These are phyloP conservation scores for Sinonovacula constricta DNA, from an alignment of 1,140 invertebrate genomes.

Conservation along the genomic window DNA sequence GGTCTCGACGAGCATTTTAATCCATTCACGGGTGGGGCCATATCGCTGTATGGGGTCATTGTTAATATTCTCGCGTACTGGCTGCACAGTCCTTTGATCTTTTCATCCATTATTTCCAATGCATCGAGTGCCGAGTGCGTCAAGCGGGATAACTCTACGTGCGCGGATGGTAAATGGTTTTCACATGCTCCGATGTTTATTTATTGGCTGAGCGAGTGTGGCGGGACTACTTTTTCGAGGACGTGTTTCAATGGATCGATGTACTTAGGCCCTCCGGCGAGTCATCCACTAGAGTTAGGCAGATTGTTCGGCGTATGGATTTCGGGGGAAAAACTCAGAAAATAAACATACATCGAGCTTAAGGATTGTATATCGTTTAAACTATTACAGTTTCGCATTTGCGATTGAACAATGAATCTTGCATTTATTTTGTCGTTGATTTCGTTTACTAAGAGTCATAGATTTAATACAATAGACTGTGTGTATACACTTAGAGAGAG, in stretches of 20 bases:
- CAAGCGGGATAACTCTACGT: neutral
- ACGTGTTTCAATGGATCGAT: neutral
- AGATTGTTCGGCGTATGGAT: too few species aligned
- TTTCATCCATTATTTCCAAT: neutral
- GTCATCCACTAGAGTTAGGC: neutral
- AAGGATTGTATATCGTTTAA: neutral
- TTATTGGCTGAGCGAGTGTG: neutral
- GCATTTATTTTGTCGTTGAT: neutral
- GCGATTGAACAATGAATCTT: neutral
- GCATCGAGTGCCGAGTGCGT: slow-evolving; percentile 12
- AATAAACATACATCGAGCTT: neutral
- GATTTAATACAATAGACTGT: neutral
- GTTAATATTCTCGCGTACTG: too few species aligned
- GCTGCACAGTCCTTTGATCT: neutral
- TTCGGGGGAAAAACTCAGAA: too few species aligned
- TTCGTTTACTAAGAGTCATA: neutral
- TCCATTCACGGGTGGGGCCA: too few species aligned
- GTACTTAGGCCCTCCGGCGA: neutral
- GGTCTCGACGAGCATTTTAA: too few species aligned
- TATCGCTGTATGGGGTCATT: too few species aligned
- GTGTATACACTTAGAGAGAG: too few species aligned
- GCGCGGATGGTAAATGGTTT: neutral
- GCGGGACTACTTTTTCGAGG: neutral
- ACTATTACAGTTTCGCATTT: neutral
- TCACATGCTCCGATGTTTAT: neutral